phyloP scores from a whole-genome alignment of 2,113 vertebrate genomes.

The Sander vitreus region DNA sequence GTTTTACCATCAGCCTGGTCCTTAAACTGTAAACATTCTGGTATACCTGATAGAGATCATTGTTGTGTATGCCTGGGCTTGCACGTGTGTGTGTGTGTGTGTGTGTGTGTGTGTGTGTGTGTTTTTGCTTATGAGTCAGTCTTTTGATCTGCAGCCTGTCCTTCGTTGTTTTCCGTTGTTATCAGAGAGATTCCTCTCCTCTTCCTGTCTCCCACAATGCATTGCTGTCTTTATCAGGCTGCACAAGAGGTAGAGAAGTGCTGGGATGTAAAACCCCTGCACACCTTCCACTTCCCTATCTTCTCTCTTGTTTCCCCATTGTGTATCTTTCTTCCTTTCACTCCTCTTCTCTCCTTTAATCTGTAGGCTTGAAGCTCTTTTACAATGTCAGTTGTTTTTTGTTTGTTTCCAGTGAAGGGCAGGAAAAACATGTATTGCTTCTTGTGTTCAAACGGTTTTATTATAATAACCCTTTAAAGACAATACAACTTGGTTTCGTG shows the following conservation, averaged over 20 bases:
- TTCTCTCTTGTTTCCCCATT: slow-evolving; percentile 18
- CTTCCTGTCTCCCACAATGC: slow-evolving; percentile 74
- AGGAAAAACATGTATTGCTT: neutral
- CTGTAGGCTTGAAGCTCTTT: slow-evolving; percentile 51
- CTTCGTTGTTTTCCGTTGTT: slow-evolving; percentile 59
- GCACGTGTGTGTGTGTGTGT: neutral
- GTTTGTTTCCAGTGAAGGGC: neutral
- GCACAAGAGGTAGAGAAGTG: slow-evolving; percentile 5
- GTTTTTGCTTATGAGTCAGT: slow-evolving; percentile 38
- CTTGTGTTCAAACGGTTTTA: neutral
- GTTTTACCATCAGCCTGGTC: slow-evolving; percentile 8
- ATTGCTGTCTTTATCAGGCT: slow-evolving; percentile 62
- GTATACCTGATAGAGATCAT: slow-evolving; percentile 50
- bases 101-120: slow-evolving; percentile 31
- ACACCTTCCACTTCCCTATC: slow-evolving; percentile 43
- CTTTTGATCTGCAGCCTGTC: slow-evolving; percentile 66
- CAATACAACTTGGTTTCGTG: neutral
- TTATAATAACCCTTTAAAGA: neutral
- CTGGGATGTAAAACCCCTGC: slow-evolving; percentile 35
- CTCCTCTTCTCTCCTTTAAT: slow-evolving; percentile 46
- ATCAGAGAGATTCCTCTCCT: slow-evolving; percentile 65
- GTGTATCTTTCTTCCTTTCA: slow-evolving; percentile 59
- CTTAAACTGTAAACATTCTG: slow-evolving; percentile 49
- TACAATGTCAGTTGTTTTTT: slow-evolving; percentile 39
- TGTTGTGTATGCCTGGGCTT: slow-evolving; percentile 2